A percentile compares a stretch with the other conserved stretches of the same genome.
Conservation (phyloP, 2,888 invertebrate species). For the Gari tellinella region DNA sequence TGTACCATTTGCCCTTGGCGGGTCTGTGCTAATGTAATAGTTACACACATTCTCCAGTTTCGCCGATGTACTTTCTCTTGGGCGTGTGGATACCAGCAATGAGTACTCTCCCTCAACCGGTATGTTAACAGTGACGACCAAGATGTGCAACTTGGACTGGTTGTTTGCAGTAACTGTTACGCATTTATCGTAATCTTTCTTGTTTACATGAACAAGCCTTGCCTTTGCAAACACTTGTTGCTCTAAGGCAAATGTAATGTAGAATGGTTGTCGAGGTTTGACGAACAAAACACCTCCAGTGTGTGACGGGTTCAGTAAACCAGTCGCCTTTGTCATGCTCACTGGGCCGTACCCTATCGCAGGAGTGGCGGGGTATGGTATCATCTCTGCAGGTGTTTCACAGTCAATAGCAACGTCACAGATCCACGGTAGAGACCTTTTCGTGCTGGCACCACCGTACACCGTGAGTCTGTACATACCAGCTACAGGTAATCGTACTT, state of each 20-base stretch:
- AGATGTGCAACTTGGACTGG: constrained; percentile 38
- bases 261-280: constrained; percentile 44
- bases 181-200: constrained; percentile 32
- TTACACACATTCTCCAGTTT: constrained; percentile 50
- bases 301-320: constrained; percentile 49
- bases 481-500: constrained; percentile 55
- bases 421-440: constrained; percentile 45
- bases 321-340: constrained; percentile 41
- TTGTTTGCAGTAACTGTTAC: constrained; percentile 46
- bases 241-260: constrained; percentile 51
- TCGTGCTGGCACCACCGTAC: constrained; percentile 46
- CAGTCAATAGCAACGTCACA: constrained; percentile 31
- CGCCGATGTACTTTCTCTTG: constrained; percentile 7
- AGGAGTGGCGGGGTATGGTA: constrained; percentile 48
- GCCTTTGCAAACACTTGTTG: constrained; percentile 33
- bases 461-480: constrained; percentile 54
- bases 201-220: constrained; percentile 11
- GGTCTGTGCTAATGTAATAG: constrained; percentile 56
- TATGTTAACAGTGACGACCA: constrained; percentile 45
- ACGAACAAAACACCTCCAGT: constrained; percentile 53
- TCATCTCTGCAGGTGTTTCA: constrained; percentile 18
- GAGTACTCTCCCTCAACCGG: constrained; percentile 54
- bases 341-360: constrained; percentile 55
- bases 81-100: constrained; percentile 35
- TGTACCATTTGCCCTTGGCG: constrained; percentile 39